phyloP scores from a whole-genome alignment of 2,888 invertebrate species.

The Archaeoteleia sp. region DNA sequence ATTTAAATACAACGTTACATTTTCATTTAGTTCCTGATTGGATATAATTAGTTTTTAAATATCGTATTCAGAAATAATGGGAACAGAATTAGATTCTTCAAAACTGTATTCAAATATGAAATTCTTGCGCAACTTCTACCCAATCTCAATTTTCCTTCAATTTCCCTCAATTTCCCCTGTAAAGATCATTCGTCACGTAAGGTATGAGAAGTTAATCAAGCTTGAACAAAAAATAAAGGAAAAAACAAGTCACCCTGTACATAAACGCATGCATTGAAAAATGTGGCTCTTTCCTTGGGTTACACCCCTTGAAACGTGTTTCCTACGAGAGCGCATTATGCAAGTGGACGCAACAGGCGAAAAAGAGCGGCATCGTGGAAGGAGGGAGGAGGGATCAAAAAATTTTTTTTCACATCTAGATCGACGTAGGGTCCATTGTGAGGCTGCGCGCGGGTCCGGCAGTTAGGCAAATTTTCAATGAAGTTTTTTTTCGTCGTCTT shows the following conservation, averaged over 20 bases:
- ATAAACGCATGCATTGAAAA: conserved; percentile 15
- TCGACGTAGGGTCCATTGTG: conserved; percentile 47
- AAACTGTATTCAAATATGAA: too few species aligned
- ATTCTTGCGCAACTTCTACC: too few species aligned
- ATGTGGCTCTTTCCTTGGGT: conserved; percentile 4
- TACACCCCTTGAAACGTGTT: conserved; percentile 1
- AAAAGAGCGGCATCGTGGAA: conserved; percentile 4
- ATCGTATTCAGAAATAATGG: too few species aligned
- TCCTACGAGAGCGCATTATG: too few species aligned
- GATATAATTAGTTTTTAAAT: too few species aligned
- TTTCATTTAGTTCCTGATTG: too few species aligned
- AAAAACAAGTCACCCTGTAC: conserved; percentile 42
- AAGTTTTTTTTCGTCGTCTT: conserved; percentile 57
- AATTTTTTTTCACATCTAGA: conserved; percentile 20
- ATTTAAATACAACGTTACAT: too few species aligned
- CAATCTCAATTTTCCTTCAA: too few species aligned
- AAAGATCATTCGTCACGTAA: conserved; percentile 28
- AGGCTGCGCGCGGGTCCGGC: conserved; percentile 56
- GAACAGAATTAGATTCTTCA: too few species aligned
- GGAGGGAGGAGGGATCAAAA: conserved; percentile 10
- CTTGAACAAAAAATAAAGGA: conserved; percentile 14
- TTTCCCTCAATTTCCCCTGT: conserved; percentile 4
- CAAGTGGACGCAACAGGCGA: conserved; percentile 26
- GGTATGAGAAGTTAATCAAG: conserved; percentile 39
- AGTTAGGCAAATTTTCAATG: conserved; percentile 73